Evolutionary conservation across 2,797 vertebrate genomes (phyloP).

Genomic region (Pteronotus mesoamericanus): DNA sequence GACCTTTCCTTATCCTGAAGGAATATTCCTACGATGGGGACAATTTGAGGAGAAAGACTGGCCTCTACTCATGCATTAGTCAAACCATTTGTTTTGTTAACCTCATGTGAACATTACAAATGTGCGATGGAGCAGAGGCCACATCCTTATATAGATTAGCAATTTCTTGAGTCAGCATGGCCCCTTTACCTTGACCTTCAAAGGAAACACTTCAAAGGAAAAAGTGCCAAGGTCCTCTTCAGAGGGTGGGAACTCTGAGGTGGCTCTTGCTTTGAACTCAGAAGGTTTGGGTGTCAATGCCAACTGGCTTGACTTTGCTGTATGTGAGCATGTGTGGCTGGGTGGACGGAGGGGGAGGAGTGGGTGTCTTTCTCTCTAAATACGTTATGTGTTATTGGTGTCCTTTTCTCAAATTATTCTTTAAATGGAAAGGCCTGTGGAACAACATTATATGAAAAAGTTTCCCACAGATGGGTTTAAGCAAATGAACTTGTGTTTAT

Average conservation of each 20-base stretch:
- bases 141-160: conserved; percentile 70
- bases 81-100: conserved; percentile 94
- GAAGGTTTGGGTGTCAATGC: conserved; percentile 44
- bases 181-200: conserved; percentile 84
- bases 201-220: conserved; percentile 82
- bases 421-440: conserved; percentile 21
- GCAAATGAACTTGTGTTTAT: conserved; percentile 12
- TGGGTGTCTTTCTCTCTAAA: neutral
- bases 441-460: neutral
- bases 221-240: conserved; percentile 75
- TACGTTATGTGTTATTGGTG: neutral
- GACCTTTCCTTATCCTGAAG: neutral
- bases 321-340: neutral
- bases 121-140: conserved; percentile 83
- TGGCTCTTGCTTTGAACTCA: conserved; percentile 68
- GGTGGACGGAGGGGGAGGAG: neutral
- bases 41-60: conserved; percentile 67
- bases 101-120: conserved; percentile 90
- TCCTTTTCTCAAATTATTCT: conserved; percentile 39
- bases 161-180: conserved; percentile 80
- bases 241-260: conserved; percentile 57
- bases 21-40: conserved; percentile 48
- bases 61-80: conserved; percentile 57
- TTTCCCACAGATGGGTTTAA: conserved; percentile 40
- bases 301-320: conserved; percentile 31